A percentile compares a stretch with the other conserved stretches of the same genome.
Conservation (phyloP, 2,888 invertebrate genomes). For the Prenolepis imparis region DNA sequence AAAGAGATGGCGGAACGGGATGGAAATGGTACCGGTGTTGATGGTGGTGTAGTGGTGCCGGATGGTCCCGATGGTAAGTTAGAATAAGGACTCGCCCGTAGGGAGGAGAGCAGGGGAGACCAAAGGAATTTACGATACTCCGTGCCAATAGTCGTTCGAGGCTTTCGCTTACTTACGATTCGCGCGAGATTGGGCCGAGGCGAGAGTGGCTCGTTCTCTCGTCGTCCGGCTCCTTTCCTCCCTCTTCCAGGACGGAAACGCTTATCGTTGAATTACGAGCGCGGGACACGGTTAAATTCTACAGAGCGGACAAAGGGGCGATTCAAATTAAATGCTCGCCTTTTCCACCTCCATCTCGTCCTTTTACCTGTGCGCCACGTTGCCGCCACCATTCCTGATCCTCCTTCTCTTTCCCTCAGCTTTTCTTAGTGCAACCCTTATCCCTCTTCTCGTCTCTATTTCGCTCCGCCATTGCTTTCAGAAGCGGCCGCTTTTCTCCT, state of each 20-base stretch:
- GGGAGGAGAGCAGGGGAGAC: not conserved
- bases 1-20: slow-evolving; percentile 32
- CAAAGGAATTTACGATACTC: slow-evolving; percentile 68
- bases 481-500: slow-evolving; percentile 60
- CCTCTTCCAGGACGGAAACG: slow-evolving; percentile 56
- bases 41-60: slow-evolving; percentile 14
- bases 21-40: slow-evolving; percentile 39
- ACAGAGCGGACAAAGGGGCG: slow-evolving; percentile 71
- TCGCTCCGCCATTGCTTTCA: slow-evolving; percentile 53
- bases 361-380: slow-evolving; percentile 54
- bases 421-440: slow-evolving; percentile 39
- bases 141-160: slow-evolving; percentile 66
- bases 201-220: slow-evolving; percentile 43
- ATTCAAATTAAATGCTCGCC: slow-evolving; percentile 80
- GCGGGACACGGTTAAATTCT: slow-evolving; percentile 74
- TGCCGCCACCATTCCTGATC: slow-evolving; percentile 25
- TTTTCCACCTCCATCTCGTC: slow-evolving; percentile 65
- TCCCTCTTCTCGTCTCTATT: slow-evolving; percentile 47
- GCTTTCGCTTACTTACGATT: slow-evolving; percentile 67
- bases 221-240: slow-evolving; percentile 17
- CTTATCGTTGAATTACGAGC: slow-evolving; percentile 78
- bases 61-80: slow-evolving; percentile 24
- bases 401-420: slow-evolving; percentile 37
- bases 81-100: slow-evolving; percentile 17
- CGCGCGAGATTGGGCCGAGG: slow-evolving; percentile 68